Evolutionary conservation across 1,140 invertebrate genomes (phyloP), one percentile per base, ranked within the genome.

Genomic region (Musca vetustissima): DNA sequence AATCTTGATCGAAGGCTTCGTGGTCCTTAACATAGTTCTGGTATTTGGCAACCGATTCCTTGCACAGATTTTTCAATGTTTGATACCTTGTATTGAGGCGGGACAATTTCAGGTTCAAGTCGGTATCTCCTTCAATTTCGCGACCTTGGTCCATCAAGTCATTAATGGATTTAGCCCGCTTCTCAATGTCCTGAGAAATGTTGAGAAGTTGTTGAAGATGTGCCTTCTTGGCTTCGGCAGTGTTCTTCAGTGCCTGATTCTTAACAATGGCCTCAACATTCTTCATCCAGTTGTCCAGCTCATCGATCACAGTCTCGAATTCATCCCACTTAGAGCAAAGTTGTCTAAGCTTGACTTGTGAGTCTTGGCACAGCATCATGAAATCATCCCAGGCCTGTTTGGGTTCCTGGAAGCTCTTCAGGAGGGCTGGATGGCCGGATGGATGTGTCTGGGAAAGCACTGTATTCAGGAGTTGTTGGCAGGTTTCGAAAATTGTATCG

Each of bases 161-260:
- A 55, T 88, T 88, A 73, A 97, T 91, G 32, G 93, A 89, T 1
- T 84, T 77, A 64, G 88, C 88, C 77, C 92, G 94, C 1, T 87
- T 83, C 1, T 84, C 72, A 57, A 98, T 90, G 74, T 94, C 92
- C 70, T 87, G 85, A 78, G 94, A 89, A 48, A 95, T 83, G 32
- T 84, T 84, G 73, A 90, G 90, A 0, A 98, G 84, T 77, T 93
- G 94, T 48, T 91, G 87, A 25, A 96, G 85, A 84, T 97, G 92
- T 14, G 84, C 83, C 69, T 89, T 83, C 82, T 98, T 98, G 0
- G 93, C 88, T 69, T 92, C 90, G 19, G 93, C 87, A 7, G 90
- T 93, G 76, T 89, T 94, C 79, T 94, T 95, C 6, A 98, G 85
- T 73, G 92, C 93, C 83, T 95, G 93, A 81, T 98, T 95, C 83